phyloP scores from a whole-genome alignment of 1,140 invertebrate genomes.

The Chironomus striatipennis region DNA sequence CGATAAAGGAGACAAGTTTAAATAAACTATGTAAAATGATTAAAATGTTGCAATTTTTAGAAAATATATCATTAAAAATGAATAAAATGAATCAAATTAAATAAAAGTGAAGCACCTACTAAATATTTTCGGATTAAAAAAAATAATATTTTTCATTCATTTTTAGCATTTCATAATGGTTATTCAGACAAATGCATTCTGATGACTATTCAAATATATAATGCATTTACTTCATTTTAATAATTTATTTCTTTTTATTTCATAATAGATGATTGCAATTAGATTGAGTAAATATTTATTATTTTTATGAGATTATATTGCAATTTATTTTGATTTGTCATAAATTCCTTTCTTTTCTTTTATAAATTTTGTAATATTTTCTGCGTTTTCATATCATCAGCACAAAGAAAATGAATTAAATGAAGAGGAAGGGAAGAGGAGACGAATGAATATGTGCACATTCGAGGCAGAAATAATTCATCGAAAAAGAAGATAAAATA shows the following conservation, averaged over 20 bases:
- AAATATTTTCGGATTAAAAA: no score
- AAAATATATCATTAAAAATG: no score
- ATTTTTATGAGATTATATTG: not conserved
- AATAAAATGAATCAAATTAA: no score
- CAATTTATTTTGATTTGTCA: constrained; percentile 17
- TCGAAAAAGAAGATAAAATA: not conserved
- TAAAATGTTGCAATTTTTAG: not conserved
- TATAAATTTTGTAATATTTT: not conserved
- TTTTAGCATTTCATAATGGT: no score
- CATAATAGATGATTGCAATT: constrained; percentile 16
- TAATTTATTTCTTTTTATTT: not conserved
- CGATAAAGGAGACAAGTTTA: not conserved
- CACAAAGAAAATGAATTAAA: not conserved
- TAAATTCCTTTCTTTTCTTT: not conserved
- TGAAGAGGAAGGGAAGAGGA: not conserved
- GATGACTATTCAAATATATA: no score
- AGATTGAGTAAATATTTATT: constrained; percentile 19
- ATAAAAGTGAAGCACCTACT: no score
- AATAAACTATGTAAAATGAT: not conserved
- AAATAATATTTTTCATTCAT: no score
- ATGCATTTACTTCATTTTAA: no score
- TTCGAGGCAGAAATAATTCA: constrained; percentile 7
- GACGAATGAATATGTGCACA: constrained; percentile 12
- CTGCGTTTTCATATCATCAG: not conserved
- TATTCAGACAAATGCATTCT: no score